Percentiles rank a stretch among this genome's conserved stretches.
Evolutionary conservation across 2,113 vertebrate genomes (phyloP).

Genomic region (Cyrtonyx montezumae): DNA sequence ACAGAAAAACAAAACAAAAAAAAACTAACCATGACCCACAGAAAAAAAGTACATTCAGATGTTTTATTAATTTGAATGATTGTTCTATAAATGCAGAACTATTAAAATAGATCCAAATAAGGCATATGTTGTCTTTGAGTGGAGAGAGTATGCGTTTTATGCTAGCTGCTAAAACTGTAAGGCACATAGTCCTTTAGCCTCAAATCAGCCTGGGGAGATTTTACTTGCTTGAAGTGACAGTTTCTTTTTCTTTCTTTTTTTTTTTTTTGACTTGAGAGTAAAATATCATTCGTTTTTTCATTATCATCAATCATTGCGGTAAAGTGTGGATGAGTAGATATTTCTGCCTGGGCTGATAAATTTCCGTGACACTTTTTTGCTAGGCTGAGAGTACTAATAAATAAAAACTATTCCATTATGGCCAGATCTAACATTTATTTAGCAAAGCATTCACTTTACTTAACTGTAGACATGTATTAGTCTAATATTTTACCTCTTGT

Average conservation of each 20-base stretch:
- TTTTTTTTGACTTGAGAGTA: conserved; percentile 23
- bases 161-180: not conserved
- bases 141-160: not conserved
- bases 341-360: conserved; percentile 65
- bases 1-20: not conserved
- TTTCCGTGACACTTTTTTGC: conserved; percentile 65
- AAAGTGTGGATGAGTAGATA: conserved; percentile 47
- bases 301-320: conserved; percentile 62
- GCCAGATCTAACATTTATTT: conserved; percentile 65
- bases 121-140: not conserved
- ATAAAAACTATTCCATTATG: conserved; percentile 70
- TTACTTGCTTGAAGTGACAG: not conserved
- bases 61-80: not conserved
- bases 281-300: conserved; percentile 61
- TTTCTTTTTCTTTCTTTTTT: not conserved
- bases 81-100: not conserved
- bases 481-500: conserved; percentile 64
- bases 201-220: not conserved
- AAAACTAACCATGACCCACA: not conserved
- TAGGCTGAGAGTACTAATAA: conserved; percentile 69
- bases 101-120: not conserved
- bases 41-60: not conserved
- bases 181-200: not conserved
- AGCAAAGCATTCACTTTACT: conserved; percentile 45
- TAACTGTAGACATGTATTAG: conserved; percentile 54